phyloP scores from a whole-genome alignment of 2,113 vertebrate genomes.

The Deroptyus accipitrinus region DNA sequence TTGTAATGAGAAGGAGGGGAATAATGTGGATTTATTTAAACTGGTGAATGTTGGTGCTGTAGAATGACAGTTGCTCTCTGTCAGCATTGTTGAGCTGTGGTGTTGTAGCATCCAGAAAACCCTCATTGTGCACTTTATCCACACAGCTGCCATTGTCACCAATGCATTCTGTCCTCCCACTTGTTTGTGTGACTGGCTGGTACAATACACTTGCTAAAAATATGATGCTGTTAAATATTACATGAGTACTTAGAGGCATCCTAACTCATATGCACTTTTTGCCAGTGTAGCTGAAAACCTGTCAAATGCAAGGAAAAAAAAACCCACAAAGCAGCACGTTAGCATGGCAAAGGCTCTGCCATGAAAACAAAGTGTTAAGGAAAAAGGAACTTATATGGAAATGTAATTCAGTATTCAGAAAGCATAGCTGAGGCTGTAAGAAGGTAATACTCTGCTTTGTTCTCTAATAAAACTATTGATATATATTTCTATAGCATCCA shows the following conservation, averaged over 20 bases:
- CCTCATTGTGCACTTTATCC: conserved; percentile 24
- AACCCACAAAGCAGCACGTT: not conserved
- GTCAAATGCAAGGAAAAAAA: not conserved
- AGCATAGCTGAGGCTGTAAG: not conserved
- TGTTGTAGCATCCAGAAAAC: conserved; percentile 30
- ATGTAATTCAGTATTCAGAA: not conserved
- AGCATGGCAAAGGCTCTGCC: not conserved
- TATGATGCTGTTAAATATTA: conserved; percentile 50
- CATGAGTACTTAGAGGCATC: not conserved
- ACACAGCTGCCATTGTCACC: conserved; percentile 59
- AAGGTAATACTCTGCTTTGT: not conserved
- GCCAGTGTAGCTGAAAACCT: not conserved
- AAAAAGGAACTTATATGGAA: not conserved
- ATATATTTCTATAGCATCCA: not conserved
- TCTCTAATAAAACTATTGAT: not conserved
- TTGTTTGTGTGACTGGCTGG: conserved; percentile 41
- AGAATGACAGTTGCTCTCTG: conserved; percentile 60
- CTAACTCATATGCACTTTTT: not conserved
- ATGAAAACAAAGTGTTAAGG: not conserved
- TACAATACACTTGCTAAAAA: conserved; percentile 40
- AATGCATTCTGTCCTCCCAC: conserved; percentile 1
- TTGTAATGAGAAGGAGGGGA: conserved; percentile 20
- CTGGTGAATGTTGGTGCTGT: conserved; percentile 65
- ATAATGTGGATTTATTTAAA: conserved; percentile 69
- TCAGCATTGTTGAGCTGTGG: conserved; percentile 56